Percentiles rank a stretch among this genome's conserved stretches.
Conservation (phyloP, 2,113 vertebrate species). For the rabbit (Oryctolagus cuniculus) region mOryCun1.1 NC_091438.1:11758501-11759000, state of each 20-base stretch:
- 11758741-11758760: not conserved
- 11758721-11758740: not conserved
- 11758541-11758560: not conserved
- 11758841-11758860: not conserved
- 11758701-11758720: not conserved
- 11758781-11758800: not conserved
- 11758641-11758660: not conserved
- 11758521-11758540: too few species aligned
- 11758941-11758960: not conserved
- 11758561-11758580: not conserved
- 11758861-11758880: not conserved
- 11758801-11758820: not conserved
- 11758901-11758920: not conserved
- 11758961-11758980: not conserved
- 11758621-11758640: not conserved
- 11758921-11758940: not conserved
- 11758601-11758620: not conserved
- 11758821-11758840: not conserved
- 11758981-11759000: not conserved
- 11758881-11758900: not conserved
- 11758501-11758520: too few species aligned
- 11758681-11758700: not conserved
- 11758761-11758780: not conserved
- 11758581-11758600: not conserved
- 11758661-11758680: not conserved